Conservation (phyloP, 2,113 vertebrate species). For the Ancistrus triradiatus region DNA sequence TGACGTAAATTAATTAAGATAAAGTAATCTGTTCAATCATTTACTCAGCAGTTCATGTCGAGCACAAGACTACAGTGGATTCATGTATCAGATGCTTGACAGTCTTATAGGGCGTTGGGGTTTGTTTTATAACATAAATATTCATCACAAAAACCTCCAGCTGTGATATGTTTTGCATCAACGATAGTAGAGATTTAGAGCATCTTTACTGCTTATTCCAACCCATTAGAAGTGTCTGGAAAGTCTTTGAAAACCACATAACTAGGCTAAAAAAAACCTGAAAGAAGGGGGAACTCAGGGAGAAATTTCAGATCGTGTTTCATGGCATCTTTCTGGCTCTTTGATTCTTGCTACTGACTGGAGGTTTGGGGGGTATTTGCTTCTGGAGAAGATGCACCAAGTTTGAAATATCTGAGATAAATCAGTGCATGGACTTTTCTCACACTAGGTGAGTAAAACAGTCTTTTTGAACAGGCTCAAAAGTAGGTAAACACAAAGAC, state of each 20-base stretch:
- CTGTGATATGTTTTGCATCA: neutral
- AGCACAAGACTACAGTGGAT: no score
- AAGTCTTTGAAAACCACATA: conserved; percentile 12
- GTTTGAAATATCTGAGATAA: conserved; percentile 3
- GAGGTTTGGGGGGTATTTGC: conserved; percentile 10
- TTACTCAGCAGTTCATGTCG: no score
- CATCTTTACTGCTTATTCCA: conserved; percentile 23
- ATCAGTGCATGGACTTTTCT: no score
- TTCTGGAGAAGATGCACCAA: conserved; percentile 26
- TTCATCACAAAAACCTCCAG: conserved; percentile 5
- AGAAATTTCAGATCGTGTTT: conserved; percentile 12
- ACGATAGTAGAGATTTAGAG: conserved; percentile 23
- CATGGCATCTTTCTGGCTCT: conserved; percentile 3
- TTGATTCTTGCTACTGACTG: conserved; percentile 2
- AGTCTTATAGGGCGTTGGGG: conserved; percentile 7
- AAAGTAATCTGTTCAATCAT: no score
- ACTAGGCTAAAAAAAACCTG: neutral
- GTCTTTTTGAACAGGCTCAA: no score
- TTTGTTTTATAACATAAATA: conserved; percentile 23
- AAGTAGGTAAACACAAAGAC: no score
- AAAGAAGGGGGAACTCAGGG: neutral
- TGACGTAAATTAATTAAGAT: no score
- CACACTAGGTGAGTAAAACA: no score
- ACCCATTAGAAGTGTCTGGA: conserved; percentile 10
- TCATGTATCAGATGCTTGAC: neutral